Evolutionary conservation across 2,888 invertebrate species (phyloP), one percentile per base, ranked within the genome.

Genomic region (Conus canariensis): DNA sequence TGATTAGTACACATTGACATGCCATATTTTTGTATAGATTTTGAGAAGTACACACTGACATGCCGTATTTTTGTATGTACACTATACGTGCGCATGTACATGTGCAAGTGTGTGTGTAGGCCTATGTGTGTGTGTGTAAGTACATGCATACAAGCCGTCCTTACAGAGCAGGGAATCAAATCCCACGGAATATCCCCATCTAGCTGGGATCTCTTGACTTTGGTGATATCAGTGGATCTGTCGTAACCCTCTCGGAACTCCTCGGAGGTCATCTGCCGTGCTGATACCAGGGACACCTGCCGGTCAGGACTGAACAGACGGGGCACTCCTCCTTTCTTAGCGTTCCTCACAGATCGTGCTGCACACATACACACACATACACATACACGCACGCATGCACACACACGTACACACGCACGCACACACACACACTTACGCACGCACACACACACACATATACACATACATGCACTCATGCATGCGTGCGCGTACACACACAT

Each of bases 111-210:
- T 64, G 60, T 64, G 60, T 64, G 60, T 64, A 7, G 5, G 60
- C 6, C 6, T 64, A 4, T 16, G 60, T 64, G 60, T 64, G 60
- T 64, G 60, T 64, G 60, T 64, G 16, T 64, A 2, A 64, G 10
- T 7, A 16, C 7, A 64, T 64, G 64, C 64, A 10, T 16, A 64
- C 12, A 64, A 64, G 70, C 19, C 22, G 22, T 5, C 9, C 82
- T 88, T 83, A 88, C 88, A 10, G 88, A 88, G 64, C 82, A 88
- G 22, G 85, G 85, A 59, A 89, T 67, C 30, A 85, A 16, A 70
- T 89, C 89, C 89, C 89, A 89, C 4, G 89, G 89, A 59, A 89
- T 85, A 25, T 89, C 89, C 10, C 59, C 83, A 30, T 89, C 89
- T 14, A 89, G 74, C 59, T 85, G 83, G 30, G 85, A 89, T 59